phyloP scores from a whole-genome alignment of 2,797 vertebrate genomes.

The Babyrousa celebensis region DNA sequence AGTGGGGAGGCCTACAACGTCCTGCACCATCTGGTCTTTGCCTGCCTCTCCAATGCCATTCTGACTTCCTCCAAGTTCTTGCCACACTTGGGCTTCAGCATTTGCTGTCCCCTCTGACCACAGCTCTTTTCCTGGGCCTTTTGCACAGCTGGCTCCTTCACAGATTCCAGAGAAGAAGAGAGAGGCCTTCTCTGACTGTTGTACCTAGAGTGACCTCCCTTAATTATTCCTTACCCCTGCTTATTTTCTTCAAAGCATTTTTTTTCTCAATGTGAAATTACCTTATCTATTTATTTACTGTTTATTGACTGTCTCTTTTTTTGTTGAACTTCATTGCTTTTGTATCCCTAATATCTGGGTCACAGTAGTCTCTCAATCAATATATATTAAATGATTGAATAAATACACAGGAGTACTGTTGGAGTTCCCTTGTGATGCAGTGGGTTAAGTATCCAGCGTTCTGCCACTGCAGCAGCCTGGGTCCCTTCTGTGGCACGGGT shows the following conservation, averaged over 20 bases:
- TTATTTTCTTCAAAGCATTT: constrained; percentile 60
- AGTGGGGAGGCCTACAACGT: background rate
- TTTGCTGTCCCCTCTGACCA: background rate
- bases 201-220: background rate
- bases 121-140: background rate
- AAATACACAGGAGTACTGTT: background rate
- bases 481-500: no score
- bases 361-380: background rate
- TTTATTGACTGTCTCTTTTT: constrained; percentile 26
- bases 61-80: background rate
- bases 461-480: no score
- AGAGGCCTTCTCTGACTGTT: background rate
- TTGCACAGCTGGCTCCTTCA: background rate
- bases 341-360: constrained; percentile 23
- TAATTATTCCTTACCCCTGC: background rate
- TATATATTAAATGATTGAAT: constrained; percentile 60
- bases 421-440: no score
- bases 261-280: constrained; percentile 46
- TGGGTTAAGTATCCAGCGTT: no score
- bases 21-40: background rate
- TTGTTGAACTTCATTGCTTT: background rate
- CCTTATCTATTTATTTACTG: background rate
- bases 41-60: background rate
- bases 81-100: background rate
- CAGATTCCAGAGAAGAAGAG: background rate